Evolutionary conservation across 2,888 invertebrate genomes (phyloP), one percentile per base, ranked within the genome.

Genomic region (Artemia sinica): DNA sequence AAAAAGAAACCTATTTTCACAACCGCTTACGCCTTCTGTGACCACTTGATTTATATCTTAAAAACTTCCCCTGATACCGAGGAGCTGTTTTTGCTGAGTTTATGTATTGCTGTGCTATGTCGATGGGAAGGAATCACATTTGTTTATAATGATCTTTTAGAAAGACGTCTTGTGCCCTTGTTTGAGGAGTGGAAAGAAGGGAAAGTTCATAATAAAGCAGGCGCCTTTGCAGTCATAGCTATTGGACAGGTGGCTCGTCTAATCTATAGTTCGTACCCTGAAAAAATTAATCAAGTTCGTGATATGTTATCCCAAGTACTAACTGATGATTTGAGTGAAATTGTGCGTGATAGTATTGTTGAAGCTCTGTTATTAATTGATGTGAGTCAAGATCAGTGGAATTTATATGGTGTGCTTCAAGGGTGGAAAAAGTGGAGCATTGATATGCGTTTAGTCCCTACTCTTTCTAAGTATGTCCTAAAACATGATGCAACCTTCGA

Each of bases 361-460:
- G 58, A 58, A 58, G 13, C 58, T 13, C 13, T 58, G 4, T 13
- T 58, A 14, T n/a, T 58, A 14, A 58, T 58, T 14, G 58, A 58
- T 58, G 14, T 58, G 13, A 58, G 14, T 6, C 58, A 14, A 5
- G 14, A 58, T 13, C 13, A 14, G n/a, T 13, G 58, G 13, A 58
- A 58, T n/a, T 13, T 14, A 14, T 58, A 58, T 58, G n/a, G 14
- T 13, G n/a, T 58, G 14, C 14, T 58, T n/a, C n/a, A 58, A 14
- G 14, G 14, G 58, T 58, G 58, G 58, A 58, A 58, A 58, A 58
- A 14, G n/a, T 58, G 58, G 58, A 6, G n/a, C n/a, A 58, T 58
- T n/a, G 14, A 58, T 58, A 58, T n/a, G 14, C 13, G 58, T n/a
- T 8, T 58, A 58, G 58, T n/a, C n/a, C n/a, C n/a, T n/a, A n/a